Conservation (phyloP, 2,888 invertebrate genomes). For the Xanthia togata region DNA sequence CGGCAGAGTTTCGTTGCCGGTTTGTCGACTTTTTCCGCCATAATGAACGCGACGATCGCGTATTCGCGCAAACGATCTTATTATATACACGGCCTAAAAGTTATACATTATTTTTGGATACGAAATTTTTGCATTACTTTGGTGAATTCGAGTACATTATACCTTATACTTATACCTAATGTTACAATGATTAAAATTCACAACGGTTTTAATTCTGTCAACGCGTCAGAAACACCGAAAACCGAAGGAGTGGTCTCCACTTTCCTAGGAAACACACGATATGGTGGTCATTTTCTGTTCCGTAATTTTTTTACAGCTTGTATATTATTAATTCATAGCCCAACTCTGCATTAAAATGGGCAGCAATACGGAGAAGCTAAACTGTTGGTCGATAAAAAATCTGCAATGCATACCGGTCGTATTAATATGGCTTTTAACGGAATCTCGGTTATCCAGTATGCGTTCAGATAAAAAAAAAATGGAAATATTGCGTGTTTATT, state of each 20-base stretch:
- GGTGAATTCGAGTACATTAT: no score
- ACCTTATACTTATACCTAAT: not conserved
- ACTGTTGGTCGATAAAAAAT: slow-evolving; percentile 17
- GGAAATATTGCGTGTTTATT: slow-evolving; percentile 34
- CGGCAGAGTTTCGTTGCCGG: not conserved
- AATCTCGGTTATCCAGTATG: slow-evolving; percentile 42
- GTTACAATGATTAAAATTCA: not conserved
- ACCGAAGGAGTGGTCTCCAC: not conserved
- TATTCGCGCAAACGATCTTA: not conserved
- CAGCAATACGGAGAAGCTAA: slow-evolving; percentile 17
- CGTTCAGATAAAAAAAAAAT: slow-evolving; percentile 23
- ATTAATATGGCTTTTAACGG: slow-evolving; percentile 38
- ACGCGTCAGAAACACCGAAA: not conserved
- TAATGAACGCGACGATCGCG: not conserved
- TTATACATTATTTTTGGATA: not conserved
- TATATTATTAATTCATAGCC: not conserved
- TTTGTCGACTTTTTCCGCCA: not conserved
- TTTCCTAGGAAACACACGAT: no score
- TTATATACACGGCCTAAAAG: not conserved
- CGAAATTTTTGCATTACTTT: not conserved
- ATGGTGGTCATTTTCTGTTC: not conserved
- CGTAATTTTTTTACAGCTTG: no score
- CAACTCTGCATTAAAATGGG: slow-evolving; percentile 12
- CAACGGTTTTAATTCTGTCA: not conserved
- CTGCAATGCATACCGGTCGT: slow-evolving; percentile 18